phyloP scores from a whole-genome alignment of 1,140 invertebrate species.

The Armadillidium nasatum region DNA sequence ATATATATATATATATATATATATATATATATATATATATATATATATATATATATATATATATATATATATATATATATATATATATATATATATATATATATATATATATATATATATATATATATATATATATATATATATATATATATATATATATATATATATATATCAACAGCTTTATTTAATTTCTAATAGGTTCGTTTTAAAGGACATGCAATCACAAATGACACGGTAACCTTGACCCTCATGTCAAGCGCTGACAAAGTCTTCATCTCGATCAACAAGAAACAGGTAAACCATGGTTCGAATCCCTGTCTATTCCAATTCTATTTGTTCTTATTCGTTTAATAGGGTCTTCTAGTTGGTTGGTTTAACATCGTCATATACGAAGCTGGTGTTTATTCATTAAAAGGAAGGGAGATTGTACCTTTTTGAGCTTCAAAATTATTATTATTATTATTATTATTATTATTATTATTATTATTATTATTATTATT shows the following conservation, averaged over 20 bases:
- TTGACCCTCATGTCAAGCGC: constrained; percentile 29
- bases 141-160: constrained; percentile 1
- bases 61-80: too few relatives aligned
- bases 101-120: too few relatives aligned
- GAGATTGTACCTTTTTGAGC: too few relatives aligned
- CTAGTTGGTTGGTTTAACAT: neutral
- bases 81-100: too few relatives aligned
- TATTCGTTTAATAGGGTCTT: neutral
- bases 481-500: neutral
- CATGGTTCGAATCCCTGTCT: neutral
- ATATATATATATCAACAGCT: neutral
- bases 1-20: too few relatives aligned
- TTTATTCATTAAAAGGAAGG: too few relatives aligned
- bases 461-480: constrained; percentile 6
- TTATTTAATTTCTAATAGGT: constrained; percentile 5
- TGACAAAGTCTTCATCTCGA: constrained; percentile 28
- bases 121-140: neutral
- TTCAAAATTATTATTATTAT: neutral
- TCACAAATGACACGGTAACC: constrained; percentile 21
- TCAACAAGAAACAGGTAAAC: constrained; percentile 26
- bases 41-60: too few relatives aligned
- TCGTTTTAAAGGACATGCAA: constrained; percentile 16
- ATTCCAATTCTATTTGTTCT: neutral
- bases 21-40: too few relatives aligned
- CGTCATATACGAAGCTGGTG: neutral